These are phyloP conservation scores for Danio aesculapii DNA, from an alignment of 2,797 vertebrate genomes.

Conservation along the genomic window DNA sequence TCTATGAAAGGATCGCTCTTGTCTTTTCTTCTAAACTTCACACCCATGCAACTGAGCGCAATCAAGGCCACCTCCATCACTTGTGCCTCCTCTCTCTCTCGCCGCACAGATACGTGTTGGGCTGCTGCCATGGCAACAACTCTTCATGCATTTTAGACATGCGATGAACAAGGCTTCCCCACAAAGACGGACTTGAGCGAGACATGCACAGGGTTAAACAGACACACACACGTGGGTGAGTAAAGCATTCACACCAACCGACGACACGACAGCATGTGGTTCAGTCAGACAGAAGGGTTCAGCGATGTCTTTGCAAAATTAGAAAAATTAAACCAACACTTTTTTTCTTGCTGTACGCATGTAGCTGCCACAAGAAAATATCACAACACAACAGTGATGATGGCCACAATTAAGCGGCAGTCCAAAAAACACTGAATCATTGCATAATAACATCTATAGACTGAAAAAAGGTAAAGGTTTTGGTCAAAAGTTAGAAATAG, in stretches of 20 bases:
- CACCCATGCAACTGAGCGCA: constrained; percentile 79
- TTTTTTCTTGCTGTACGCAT: neutral
- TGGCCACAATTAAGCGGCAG: neutral
- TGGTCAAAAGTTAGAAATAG: neutral
- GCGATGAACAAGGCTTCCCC: constrained; percentile 71
- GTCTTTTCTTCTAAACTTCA: constrained; percentile 47
- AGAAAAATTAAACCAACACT: neutral
- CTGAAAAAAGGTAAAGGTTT: neutral
- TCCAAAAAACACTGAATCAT: neutral
- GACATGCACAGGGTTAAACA: constrained; percentile 70
- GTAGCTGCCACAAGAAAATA: constrained; percentile 9
- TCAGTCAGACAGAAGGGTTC: constrained; percentile 13
- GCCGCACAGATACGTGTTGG: constrained; percentile 60
- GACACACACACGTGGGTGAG: constrained; percentile 38
- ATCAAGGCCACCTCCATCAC: constrained; percentile 53
- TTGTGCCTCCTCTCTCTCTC: constrained; percentile 25
- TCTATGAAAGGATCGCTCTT: constrained; percentile 27
- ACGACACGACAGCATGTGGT: constrained; percentile 14
- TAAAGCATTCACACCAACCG: constrained; percentile 23
- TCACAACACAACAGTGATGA: constrained; percentile 3
- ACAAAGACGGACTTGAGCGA: constrained; percentile 71
- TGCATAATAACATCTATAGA: neutral
- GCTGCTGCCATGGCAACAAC: constrained; percentile 77
- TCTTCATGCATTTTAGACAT: constrained; percentile 78
- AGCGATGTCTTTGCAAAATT: constrained; percentile 12